These are phyloP conservation scores for Rhagonycha fulva DNA, from an alignment of 2,888 invertebrate genomes.

Conservation along the genomic window DNA sequence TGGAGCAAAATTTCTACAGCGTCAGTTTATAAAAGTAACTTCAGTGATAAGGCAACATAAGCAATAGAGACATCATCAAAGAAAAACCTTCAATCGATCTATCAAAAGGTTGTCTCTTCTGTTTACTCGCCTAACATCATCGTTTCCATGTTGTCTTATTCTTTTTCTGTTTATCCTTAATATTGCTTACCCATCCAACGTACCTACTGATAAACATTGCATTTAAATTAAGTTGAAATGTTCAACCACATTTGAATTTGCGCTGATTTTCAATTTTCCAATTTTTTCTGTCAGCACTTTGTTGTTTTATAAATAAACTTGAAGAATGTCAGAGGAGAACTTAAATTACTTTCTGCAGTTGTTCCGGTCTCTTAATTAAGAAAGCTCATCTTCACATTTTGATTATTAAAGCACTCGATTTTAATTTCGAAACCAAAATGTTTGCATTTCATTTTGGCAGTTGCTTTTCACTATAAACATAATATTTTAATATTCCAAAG, in stretches of 20 bases:
- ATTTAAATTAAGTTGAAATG: not conserved
- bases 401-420: not conserved
- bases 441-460: not conserved
- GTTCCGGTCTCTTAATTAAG: not conserved
- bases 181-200: not conserved
- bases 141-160: not conserved
- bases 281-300: not conserved
- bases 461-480: not conserved
- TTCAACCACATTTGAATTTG: not conserved
- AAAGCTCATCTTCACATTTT: not conserved
- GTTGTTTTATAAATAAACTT: not conserved
- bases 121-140: not conserved
- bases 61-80: conserved; percentile 14
- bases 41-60: conserved; percentile 14
- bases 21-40: conserved; percentile 16
- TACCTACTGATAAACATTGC: not conserved
- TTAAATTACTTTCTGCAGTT: not conserved
- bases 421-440: not conserved
- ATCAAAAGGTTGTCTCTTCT: conserved; percentile 14
- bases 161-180: not conserved
- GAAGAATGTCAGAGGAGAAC: not conserved
- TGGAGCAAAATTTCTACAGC: conserved; percentile 10
- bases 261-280: not conserved
- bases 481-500: not conserved
- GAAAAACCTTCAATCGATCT: conserved; percentile 13